phyloP scores from a whole-genome alignment of 2,797 vertebrate genomes.

The Brachyalestes nurse region DNA sequence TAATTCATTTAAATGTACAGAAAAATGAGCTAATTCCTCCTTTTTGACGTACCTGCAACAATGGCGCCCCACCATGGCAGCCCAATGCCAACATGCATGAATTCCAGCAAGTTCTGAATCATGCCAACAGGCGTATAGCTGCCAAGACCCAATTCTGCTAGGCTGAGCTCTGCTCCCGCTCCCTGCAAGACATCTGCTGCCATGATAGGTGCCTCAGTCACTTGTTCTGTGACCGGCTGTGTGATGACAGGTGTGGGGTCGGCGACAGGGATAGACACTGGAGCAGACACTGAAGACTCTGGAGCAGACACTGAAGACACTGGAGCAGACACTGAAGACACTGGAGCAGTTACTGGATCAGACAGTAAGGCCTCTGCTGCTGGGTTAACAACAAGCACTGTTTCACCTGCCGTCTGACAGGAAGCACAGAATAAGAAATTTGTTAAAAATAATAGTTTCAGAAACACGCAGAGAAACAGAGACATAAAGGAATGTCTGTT shows the following conservation, averaged over 20 bases:
- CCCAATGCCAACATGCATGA: slow-evolving; percentile 82
- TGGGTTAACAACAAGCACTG: background rate
- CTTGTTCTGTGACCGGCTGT: slow-evolving; percentile 60
- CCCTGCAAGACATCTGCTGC: slow-evolving; percentile 75
- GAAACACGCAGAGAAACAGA: background rate
- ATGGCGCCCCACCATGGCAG: slow-evolving; percentile 94
- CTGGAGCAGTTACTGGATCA: slow-evolving; percentile 34
- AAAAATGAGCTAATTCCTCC: background rate
- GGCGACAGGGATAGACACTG: slow-evolving; percentile 14
- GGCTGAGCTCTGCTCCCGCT: slow-evolving; percentile 70
- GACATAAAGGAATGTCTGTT: too few species aligned
- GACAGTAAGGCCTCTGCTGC: slow-evolving; percentile 20
- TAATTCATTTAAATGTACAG: background rate
- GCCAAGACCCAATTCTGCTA: slow-evolving; percentile 84
- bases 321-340: slow-evolving; percentile 15
- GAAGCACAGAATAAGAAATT: background rate
- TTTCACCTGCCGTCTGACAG: slow-evolving; percentile 56
- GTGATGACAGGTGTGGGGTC: slow-evolving; percentile 47
- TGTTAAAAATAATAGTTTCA: background rate
- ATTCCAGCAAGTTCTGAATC: slow-evolving; percentile 86
- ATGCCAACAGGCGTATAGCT: slow-evolving; percentile 85
- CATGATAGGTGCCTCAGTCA: slow-evolving; percentile 66
- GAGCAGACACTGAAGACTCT: slow-evolving; percentile 18
- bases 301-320: slow-evolving; percentile 41
- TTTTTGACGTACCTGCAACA: slow-evolving; percentile 76